Evolutionary conservation across 2,113 vertebrate species (phyloP), one percentile per base, ranked within the genome.

Genomic region (Ivindomyrus marchei): DNA sequence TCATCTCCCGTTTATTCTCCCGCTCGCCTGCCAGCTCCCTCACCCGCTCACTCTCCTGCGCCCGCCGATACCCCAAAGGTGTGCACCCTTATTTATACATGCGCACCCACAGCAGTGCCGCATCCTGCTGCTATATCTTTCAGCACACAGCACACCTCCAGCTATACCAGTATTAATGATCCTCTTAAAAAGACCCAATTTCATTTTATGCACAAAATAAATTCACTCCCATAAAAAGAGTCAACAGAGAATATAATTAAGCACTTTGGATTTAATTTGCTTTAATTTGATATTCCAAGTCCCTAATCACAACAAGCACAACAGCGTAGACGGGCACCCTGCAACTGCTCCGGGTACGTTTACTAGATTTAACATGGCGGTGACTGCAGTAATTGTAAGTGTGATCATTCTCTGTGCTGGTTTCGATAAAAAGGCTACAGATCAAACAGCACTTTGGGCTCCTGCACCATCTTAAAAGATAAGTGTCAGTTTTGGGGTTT

Each of bases 91-190:
- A 89, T 89, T 89, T 83, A 89, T 89, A 83, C 83, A 50, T 3
- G 45, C 83, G 66, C 88, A 89, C 91, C 92, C 87, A 74, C 21
- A 90, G 62, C 56, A 90, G 62, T 90, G 66, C 91, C 89, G 91
- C 50, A 86, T 85, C 91, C 87, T 87, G 88, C 91, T 91, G 90
- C 90, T 86, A 74, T 42, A 85, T 85, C 86, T 90, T 88, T 90
- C 91, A 70, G 62, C 62, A 70, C 85, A 45, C 89, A 49, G 91
- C 90, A 89, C 84, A 90, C 91, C 92, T 93, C 90, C 88, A 92
- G 91, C 90, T 42, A 90, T 87, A 87, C 89, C 87, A 91, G 90
- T 92, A 92, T 92, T 92, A 93, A 94, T 89, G 58, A 88, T 42
- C 74, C 19, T 58, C 90, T 52, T 88, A 85, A 89, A 91, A 62